A percentile compares a stretch with the other conserved stretches of the same genome.
These are phyloP conservation scores for Schizothorax lantsangensis DNA, from an alignment of 2,797 vertebrate genomes.

Conservation along the genomic window DNA sequence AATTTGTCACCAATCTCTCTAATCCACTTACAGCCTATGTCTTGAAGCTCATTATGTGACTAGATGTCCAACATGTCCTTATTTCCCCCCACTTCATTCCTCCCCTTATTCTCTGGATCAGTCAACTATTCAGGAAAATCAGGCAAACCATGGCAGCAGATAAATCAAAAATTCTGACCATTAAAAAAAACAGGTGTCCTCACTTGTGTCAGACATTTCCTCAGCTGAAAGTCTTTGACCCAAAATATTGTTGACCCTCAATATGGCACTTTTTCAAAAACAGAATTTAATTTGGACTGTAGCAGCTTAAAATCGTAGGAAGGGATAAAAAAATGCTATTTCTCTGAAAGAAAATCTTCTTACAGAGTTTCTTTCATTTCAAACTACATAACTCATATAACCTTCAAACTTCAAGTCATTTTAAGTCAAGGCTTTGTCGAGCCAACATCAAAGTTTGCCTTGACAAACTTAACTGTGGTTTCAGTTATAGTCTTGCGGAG, in stretches of 20 bases:
- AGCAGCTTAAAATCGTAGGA: slow-evolving; percentile 37
- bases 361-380: not conserved
- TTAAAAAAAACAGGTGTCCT: not conserved
- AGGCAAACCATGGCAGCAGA: slow-evolving; percentile 14
- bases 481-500: not conserved
- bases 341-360: slow-evolving; percentile 28
- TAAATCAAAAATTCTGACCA: slow-evolving; percentile 4
- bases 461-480: slow-evolving; percentile 1
- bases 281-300: slow-evolving; percentile 40
- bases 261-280: slow-evolving; percentile 19
- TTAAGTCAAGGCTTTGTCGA: not conserved
- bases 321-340: slow-evolving; percentile 20
- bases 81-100: slow-evolving; percentile 7
- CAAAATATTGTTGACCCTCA: not conserved
- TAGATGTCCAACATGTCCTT: slow-evolving; percentile 27
- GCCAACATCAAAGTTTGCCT: not conserved
- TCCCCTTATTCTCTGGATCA: slow-evolving; percentile 10
- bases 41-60: slow-evolving; percentile 49
- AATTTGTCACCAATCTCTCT: slow-evolving; percentile 44
- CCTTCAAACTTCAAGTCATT: not conserved
- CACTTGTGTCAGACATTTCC: slow-evolving; percentile 15
- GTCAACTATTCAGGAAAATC: not conserved
- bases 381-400: not conserved
- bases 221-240: not conserved
- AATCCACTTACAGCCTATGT: slow-evolving; percentile 37